phyloP scores from a whole-genome alignment of 2,888 invertebrate genomes.

The Dicyrtoma fusca region DNA sequence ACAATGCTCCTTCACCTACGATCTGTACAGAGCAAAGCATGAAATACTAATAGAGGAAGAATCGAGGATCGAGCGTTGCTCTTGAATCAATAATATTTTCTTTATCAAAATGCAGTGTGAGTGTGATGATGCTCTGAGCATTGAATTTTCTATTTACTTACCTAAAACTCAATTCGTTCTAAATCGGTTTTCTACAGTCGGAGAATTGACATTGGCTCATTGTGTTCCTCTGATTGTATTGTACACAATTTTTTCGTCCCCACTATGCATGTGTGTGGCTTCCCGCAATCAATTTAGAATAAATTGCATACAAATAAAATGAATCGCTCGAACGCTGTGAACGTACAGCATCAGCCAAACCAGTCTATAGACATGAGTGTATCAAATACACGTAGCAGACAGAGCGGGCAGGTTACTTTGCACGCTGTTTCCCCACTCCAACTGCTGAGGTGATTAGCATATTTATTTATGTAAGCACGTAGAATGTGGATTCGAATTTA shows the following conservation, averaged over 20 bases:
- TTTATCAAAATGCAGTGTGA: constrained; percentile 10
- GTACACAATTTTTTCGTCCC: constrained; percentile 5
- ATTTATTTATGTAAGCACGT: no score
- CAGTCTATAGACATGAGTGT: no score
- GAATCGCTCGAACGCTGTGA: no score
- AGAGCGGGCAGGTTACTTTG: no score
- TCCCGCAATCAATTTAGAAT: constrained; percentile 31
- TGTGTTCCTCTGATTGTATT: neutral
- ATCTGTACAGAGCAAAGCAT: neutral
- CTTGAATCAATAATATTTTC: constrained; percentile 26
- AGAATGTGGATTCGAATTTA: no score
- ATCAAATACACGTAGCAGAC: no score
- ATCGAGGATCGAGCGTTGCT: neutral
- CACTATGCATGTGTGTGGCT: neutral
- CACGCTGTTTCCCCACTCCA: no score
- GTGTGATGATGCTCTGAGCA: no score
- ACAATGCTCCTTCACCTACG: no score
- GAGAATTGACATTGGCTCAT: constrained; percentile 9
- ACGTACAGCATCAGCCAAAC: no score
- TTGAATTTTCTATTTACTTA: neutral
- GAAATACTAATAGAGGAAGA: neutral
- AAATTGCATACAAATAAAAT: no score
- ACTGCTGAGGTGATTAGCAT: no score
- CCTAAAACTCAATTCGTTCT: constrained; percentile 10
- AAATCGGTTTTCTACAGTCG: constrained; percentile 19